A percentile compares a stretch with the other conserved stretches of the same genome.
phyloP scores from a whole-genome alignment of 2,113 vertebrate genomes.

The Oncorhynchus gorbuscha region DNA sequence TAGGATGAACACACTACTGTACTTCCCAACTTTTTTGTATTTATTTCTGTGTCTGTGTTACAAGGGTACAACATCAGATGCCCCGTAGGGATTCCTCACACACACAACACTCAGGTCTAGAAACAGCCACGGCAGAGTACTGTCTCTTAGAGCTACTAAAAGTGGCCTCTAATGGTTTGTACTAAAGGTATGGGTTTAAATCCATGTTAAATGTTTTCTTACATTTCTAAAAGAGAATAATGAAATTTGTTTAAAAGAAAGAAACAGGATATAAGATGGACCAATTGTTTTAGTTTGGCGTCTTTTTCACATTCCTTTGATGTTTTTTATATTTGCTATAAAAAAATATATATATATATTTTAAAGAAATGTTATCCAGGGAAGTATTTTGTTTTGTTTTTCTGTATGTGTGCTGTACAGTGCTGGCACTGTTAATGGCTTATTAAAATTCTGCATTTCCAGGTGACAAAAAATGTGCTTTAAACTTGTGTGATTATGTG shows the following conservation, averaged over 20 bases:
- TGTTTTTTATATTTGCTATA: background rate
- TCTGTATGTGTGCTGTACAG: background rate
- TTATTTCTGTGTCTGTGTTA: background rate
- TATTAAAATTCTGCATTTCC: conserved; percentile 1
- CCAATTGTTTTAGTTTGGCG: background rate
- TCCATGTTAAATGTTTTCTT: background rate
- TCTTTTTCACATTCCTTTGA: background rate
- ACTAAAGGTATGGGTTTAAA: background rate
- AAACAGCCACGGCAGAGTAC: background rate
- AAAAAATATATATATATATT: background rate
- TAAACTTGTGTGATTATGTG: background rate
- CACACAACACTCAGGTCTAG: background rate
- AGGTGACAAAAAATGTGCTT: background rate
- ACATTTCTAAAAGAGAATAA: background rate
- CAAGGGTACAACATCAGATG: background rate
- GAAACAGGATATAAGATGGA: background rate
- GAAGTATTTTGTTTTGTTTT: background rate
- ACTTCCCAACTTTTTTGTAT: background rate
- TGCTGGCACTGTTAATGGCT: background rate
- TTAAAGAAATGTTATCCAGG: background rate
- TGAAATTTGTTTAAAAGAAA: background rate
- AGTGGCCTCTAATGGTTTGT: background rate
- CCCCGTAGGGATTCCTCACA: background rate
- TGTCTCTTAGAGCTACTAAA: background rate
- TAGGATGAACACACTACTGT: no score